Percentiles rank a stretch among this genome's conserved stretches.
These are phyloP conservation scores for Leptopilina syphax DNA, from an alignment of 2,888 invertebrate genomes.

Conservation along the genomic window DNA sequence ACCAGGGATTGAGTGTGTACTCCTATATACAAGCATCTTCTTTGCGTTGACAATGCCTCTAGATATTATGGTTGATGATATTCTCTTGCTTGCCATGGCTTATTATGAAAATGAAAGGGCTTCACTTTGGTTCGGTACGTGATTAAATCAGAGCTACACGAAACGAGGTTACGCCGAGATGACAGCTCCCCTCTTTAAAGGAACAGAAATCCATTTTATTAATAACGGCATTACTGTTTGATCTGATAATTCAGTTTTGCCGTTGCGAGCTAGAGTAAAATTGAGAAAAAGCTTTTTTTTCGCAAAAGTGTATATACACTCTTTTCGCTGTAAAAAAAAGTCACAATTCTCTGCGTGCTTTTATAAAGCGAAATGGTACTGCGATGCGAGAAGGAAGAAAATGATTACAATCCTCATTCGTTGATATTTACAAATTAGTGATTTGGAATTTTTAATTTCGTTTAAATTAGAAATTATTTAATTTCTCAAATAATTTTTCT, in stretches of 20 bases:
- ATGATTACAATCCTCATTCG: no score
- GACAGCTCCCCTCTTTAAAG: slow-evolving; percentile 56
- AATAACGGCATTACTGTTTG: slow-evolving; percentile 70
- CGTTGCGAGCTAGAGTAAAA: slow-evolving; percentile 42
- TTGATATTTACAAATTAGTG: no score
- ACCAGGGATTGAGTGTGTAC: neutral
- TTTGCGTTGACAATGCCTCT: slow-evolving; percentile 28
- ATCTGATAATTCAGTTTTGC: slow-evolving; percentile 70
- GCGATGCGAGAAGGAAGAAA: no score
- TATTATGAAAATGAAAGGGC: slow-evolving; percentile 68
- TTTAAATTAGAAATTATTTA: no score
- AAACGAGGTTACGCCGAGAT: slow-evolving; percentile 68
- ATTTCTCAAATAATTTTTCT: no score
- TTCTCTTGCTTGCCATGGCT: slow-evolving; percentile 53
- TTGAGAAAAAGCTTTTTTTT: slow-evolving; percentile 39
- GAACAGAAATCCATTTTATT: slow-evolving; percentile 69
- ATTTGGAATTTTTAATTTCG: no score
- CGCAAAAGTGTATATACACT: neutral
- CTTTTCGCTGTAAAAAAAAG: no score
- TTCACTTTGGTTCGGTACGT: slow-evolving; percentile 64
- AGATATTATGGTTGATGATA: slow-evolving; percentile 34
- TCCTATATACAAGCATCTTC: slow-evolving; percentile 20
- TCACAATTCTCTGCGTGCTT: no score
- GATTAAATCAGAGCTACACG: slow-evolving; percentile 69
- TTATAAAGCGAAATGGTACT: no score